Evolutionary conservation across 2,797 vertebrate genomes (phyloP).

Genomic region (Platyrinchus mystaceus): DNA sequence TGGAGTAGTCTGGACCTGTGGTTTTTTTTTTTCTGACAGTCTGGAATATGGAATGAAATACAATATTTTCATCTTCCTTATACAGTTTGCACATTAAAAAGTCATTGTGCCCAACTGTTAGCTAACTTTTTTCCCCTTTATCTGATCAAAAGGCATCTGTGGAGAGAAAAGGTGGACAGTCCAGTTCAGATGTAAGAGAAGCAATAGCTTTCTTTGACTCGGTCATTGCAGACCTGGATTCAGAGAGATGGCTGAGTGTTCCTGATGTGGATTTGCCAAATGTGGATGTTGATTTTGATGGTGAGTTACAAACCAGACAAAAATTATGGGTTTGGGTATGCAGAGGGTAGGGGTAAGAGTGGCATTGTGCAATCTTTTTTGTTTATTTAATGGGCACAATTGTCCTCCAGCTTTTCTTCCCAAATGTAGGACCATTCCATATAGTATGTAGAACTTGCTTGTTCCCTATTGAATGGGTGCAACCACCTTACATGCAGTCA

Average conservation of each 20-base stretch:
- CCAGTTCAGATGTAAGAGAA: slow-evolving; percentile 83
- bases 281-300: slow-evolving; percentile 93
- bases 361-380: not conserved
- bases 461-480: not conserved
- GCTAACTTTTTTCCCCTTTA: not conserved
- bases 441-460: not conserved
- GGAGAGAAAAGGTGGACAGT: slow-evolving; percentile 58
- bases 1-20: not conserved
- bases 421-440: not conserved
- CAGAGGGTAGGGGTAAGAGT: not conserved
- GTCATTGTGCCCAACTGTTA: not conserved
- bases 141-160: slow-evolving; percentile 26
- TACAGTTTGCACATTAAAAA: not conserved
- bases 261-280: slow-evolving; percentile 72
- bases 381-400: not conserved
- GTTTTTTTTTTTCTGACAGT: not conserved
- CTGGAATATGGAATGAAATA: not conserved
- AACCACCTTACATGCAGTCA: not conserved
- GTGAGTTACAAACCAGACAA: slow-evolving; percentile 67
- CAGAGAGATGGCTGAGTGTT: slow-evolving; percentile 77
- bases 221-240: slow-evolving; percentile 90
- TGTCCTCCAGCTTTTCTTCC: not conserved
- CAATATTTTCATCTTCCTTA: not conserved
- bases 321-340: not conserved
- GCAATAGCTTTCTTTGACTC: slow-evolving; percentile 90